phyloP scores from a whole-genome alignment of 64 coral and sea anemone genomes.

The Pocillopora damicornis region DNA sequence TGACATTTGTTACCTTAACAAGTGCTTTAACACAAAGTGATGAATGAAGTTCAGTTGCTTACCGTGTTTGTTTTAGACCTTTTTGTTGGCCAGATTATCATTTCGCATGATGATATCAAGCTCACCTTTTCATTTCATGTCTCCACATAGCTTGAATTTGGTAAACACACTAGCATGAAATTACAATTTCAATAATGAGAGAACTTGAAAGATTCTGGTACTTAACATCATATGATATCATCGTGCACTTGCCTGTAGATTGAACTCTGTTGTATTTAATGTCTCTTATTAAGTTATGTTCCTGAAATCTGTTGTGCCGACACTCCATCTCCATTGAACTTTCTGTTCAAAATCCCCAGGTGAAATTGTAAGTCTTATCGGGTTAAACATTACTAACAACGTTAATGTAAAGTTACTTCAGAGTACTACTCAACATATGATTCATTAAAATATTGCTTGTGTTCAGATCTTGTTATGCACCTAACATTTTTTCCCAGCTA shows the following conservation, averaged over 20 bases:
- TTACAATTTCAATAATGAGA: not conserved
- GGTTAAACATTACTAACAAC: too few species aligned
- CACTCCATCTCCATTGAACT: conserved; percentile 8
- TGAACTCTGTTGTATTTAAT: conserved; percentile 20
- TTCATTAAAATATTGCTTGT: not conserved
- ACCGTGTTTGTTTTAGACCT: too few species aligned
- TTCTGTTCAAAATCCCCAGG: not conserved
- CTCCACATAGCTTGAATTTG: conserved; percentile 16
- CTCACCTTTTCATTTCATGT: conserved; percentile 18
- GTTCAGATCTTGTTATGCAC: not conserved
- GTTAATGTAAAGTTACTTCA: too few species aligned
- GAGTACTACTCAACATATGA: too few species aligned
- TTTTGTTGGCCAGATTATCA: not conserved
- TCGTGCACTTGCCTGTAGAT: not conserved
- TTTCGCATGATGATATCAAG: conserved; percentile 4
- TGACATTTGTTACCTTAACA: too few species aligned
- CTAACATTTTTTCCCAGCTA: not conserved
- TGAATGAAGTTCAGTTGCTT: too few species aligned
- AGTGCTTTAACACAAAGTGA: too few species aligned
- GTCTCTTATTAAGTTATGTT: not conserved
- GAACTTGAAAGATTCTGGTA: conserved; percentile 11
- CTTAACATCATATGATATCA: conserved; percentile 5
- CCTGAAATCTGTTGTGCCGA: not conserved
- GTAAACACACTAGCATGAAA: conserved; percentile 8
- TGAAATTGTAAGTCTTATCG: too few species aligned